Conservation (phyloP, 1,140 invertebrate genomes). For the Drosophila parvula region DNA sequence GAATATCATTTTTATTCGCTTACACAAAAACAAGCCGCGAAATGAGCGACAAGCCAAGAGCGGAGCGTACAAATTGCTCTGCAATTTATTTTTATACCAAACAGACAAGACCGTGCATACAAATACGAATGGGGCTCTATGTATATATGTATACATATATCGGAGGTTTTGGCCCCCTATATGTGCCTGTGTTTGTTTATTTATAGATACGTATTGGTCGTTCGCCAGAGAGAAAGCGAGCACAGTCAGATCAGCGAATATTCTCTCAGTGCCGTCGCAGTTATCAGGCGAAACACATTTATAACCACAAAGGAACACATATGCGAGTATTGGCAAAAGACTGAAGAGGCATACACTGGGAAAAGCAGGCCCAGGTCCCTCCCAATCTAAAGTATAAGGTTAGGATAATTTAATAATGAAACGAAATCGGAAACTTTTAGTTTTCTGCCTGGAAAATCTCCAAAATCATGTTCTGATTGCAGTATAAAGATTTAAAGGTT, state of each 20-base stretch:
- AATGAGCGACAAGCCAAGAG: slow-evolving; percentile 32
- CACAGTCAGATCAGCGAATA: slow-evolving; percentile 56
- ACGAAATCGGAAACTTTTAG: fast-evolving
- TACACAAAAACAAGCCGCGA: slow-evolving; percentile 55
- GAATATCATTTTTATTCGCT: slow-evolving; percentile 71
- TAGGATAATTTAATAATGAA: background rate
- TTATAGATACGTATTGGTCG: slow-evolving; percentile 68
- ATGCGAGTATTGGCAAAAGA: slow-evolving; percentile 38
- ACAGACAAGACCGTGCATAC: slow-evolving; percentile 48
- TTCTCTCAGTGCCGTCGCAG: slow-evolving; percentile 37
- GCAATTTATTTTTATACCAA: slow-evolving; percentile 78
- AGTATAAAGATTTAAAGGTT: fast-evolving
- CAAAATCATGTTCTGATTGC: background rate
- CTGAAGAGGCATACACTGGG: slow-evolving; percentile 10
- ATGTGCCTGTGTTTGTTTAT: slow-evolving; percentile 65
- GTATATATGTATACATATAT: slow-evolving; percentile 15
- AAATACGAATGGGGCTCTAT: slow-evolving; percentile 15
- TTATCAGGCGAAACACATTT: slow-evolving; percentile 58
- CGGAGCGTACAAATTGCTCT: slow-evolving; percentile 71
- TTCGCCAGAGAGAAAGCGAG: slow-evolving; percentile 40
- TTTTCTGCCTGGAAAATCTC: background rate
- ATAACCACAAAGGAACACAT: slow-evolving; percentile 54
- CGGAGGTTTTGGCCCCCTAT: slow-evolving; percentile 34
- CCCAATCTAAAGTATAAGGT: background rate
- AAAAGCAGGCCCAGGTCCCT: background rate